These are phyloP conservation scores for Cyanoderma ruficeps DNA, from an alignment of 2,113 vertebrate genomes.

Conservation along the genomic window DNA sequence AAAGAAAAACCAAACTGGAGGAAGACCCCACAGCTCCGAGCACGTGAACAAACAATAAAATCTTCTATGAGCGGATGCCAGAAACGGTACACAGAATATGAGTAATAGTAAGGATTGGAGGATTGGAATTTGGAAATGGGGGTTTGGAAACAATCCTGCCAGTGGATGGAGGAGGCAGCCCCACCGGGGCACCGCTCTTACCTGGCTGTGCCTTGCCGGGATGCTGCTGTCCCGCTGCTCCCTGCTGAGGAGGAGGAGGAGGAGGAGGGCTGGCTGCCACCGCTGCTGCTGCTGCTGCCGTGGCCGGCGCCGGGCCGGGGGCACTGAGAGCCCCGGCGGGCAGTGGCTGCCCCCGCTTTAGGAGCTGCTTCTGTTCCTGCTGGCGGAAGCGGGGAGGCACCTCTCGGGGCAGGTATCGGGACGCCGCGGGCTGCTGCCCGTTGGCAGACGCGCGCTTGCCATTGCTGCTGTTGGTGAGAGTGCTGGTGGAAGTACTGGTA, in stretches of 20 bases:
- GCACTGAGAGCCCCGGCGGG: slow-evolving; percentile 81
- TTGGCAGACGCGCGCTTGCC: slow-evolving; percentile 86
- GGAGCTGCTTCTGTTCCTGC: slow-evolving; percentile 97
- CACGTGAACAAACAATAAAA: neutral
- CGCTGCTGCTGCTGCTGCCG: slow-evolving; percentile 62
- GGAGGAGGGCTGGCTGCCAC: slow-evolving; percentile 77
- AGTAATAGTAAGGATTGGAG: neutral
- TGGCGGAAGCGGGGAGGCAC: slow-evolving; percentile 97
- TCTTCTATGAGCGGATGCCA: fast-evolving
- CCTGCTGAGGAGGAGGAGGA: slow-evolving; percentile 23
- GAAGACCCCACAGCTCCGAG: neutral
- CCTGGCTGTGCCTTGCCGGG: slow-evolving; percentile 83
- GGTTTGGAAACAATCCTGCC: fast-evolving
- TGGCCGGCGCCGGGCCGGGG: slow-evolving; percentile 71
- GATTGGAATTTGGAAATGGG: neutral
- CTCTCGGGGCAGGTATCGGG: slow-evolving; percentile 94
- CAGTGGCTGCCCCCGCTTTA: slow-evolving; percentile 95
- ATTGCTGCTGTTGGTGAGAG: slow-evolving; percentile 88
- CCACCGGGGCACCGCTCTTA: slow-evolving; percentile 34
- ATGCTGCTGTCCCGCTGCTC: slow-evolving; percentile 73
- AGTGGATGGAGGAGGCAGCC: fast-evolving
- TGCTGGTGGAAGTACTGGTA: slow-evolving; percentile 86
- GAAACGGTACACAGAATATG: neutral
- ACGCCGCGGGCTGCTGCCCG: slow-evolving; percentile 83
- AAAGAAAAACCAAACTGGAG: neutral